A percentile compares a stretch with the other conserved stretches of the same genome.
These are phyloP conservation scores for Sphaeramia orbicularis DNA, from an alignment of 2,797 vertebrate species.

Conservation along the genomic window DNA sequence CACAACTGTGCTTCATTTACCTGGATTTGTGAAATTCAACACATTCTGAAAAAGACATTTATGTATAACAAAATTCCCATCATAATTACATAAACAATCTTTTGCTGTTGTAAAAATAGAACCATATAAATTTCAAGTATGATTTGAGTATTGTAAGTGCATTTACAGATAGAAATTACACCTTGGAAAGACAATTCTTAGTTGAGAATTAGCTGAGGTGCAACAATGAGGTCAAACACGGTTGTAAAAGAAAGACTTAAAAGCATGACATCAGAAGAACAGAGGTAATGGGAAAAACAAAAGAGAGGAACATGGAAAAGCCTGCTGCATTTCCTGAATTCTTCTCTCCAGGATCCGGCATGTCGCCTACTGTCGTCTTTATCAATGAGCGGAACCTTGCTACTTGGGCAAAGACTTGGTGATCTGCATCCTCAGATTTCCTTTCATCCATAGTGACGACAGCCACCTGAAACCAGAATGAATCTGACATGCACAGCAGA, in stretches of 20 bases:
- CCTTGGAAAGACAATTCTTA: not conserved
- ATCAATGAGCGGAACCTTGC: slow-evolving; percentile 55
- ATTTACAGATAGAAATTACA: not conserved
- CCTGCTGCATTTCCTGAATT: slow-evolving; percentile 23
- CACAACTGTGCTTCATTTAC: slow-evolving; percentile 5
- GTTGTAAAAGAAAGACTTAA: not conserved
- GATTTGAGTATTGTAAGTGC: slow-evolving; percentile 11
- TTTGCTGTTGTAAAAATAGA: slow-evolving; percentile 12
- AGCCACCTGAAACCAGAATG: slow-evolving; percentile 66
- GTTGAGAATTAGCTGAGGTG: not conserved
- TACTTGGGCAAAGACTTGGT: slow-evolving; percentile 55
- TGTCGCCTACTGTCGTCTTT: slow-evolving; percentile 46
- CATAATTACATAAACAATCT: not conserved
- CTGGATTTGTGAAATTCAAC: not conserved
- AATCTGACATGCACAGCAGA: slow-evolving; percentile 61
- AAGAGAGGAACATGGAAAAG: slow-evolving; percentile 14
- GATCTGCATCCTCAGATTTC: slow-evolving; percentile 21
- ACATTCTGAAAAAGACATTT: not conserved
- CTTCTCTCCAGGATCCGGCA: slow-evolving; percentile 28
- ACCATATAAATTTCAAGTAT: not conserved
- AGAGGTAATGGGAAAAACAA: slow-evolving; percentile 21
- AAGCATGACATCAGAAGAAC: slow-evolving; percentile 14
- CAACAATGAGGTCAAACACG: not conserved
- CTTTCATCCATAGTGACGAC: slow-evolving; percentile 24
- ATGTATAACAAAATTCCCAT: not conserved